Conservation (phyloP, 2,797 vertebrate genomes). For the Alca torda region DNA sequence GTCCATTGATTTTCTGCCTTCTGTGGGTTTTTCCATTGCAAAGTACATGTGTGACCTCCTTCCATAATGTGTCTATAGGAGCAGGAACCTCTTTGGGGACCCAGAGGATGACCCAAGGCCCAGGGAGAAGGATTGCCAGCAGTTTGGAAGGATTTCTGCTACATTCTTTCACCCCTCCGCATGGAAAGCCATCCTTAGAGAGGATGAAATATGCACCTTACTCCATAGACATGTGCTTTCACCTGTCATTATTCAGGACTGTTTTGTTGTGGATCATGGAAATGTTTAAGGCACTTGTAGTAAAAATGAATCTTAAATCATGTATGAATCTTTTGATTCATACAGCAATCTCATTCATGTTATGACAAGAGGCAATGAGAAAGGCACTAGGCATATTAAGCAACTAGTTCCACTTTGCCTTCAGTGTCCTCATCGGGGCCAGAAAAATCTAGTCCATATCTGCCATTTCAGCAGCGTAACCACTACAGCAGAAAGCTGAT, state of each 20-base stretch:
- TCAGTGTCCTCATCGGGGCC: accelerated
- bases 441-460: neutral
- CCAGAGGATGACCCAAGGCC: neutral
- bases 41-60: neutral
- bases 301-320: neutral
- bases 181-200: neutral
- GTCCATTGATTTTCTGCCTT: neutral
- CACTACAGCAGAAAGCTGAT: neutral
- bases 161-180: neutral
- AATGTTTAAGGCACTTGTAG: neutral
- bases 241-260: neutral
- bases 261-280: neutral
- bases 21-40: neutral
- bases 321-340: neutral
- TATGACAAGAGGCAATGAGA: neutral
- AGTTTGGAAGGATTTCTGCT: neutral
- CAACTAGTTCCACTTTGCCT: neutral
- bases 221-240: neutral
- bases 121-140: neutral
- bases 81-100: neutral
- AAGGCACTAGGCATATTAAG: neutral
- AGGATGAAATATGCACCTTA: neutral
- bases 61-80: neutral
- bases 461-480: neutral
- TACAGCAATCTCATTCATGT: neutral